Conservation (phyloP, 2,113 vertebrate genomes). For the Trogon surrucura region DNA sequence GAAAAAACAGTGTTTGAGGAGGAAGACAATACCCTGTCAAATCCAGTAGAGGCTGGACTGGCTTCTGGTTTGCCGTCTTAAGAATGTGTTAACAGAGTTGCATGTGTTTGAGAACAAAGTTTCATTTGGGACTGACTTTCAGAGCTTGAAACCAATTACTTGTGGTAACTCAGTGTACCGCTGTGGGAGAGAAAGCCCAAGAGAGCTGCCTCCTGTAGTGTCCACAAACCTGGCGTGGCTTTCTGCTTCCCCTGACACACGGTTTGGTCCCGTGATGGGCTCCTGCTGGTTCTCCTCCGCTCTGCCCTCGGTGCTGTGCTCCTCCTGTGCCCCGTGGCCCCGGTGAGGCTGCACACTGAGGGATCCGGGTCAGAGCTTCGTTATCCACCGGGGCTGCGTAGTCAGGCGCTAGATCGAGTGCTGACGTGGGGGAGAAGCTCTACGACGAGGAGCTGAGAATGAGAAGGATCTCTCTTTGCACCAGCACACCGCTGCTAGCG, state of each 20-base stretch:
- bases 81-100: background rate
- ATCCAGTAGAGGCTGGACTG: background rate
- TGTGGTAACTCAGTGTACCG: background rate
- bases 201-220: background rate
- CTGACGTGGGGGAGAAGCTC: background rate
- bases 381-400: background rate
- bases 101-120: background rate
- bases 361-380: background rate
- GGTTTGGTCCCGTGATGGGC: background rate
- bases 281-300: background rate
- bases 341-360: rapidly evolving
- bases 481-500: background rate
- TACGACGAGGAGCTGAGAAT: background rate
- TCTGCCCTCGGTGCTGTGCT: rapidly evolving
- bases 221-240: background rate
- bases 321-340: background rate
- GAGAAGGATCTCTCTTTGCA: background rate
- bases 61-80: background rate
- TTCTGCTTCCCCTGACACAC: background rate
- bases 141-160: background rate
- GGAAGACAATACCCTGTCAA: background rate
- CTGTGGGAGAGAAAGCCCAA: background rate
- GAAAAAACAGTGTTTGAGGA: background rate
- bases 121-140: background rate
- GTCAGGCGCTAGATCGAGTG: background rate